Base-by-base conservation (phyloP, 2,888 invertebrate species). In the Cynaeus angustus region DNA sequence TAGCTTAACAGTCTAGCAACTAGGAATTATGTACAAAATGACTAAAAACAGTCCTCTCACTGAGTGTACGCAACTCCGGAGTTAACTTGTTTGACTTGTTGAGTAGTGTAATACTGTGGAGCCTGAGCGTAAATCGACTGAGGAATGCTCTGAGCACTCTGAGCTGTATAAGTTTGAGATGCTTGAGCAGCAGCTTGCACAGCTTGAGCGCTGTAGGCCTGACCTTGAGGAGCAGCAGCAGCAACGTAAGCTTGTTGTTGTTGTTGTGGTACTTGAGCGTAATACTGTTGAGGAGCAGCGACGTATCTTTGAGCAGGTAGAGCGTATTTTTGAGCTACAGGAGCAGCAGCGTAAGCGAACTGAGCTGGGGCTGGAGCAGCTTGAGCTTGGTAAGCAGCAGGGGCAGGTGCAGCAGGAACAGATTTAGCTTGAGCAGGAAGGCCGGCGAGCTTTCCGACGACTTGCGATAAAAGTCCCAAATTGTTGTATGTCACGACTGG, bases 401-500 rank as follows among this genome's bases (percentile, higher is more conserved):
- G 71, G 16, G 73, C 68, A 13, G 70, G 71, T 30, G 73, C 76
- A 13, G 68, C 58, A 5, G 73, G 56, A 12, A 73, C 66, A 28
- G 48, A 38, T 37, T 45, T 48, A 16, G 64, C 13, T 26, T 62
- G 65, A 6, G 33, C 56, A 9, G 61, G 65, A 8, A 43, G 53
- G n/a, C 16, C 67, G 13, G 77, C 68, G 6, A 61, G 10, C 71
- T 82, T 82, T 7, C 83, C 83, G 41, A 76, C 75, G 2, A 80
- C 28, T 75, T 83, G 83, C 13, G 78, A 75, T 4, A 84, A 72
- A 7, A 83, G 77, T 10, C 85, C 85, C 10, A 80, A 72, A 72
- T 82, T 84, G 64, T 81, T 83, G 76, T 85, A 85, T 5, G 79
- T 74, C 2, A 85, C 85, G 16, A 84, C 72, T 6, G 85, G 85